Percentiles rank a stretch among this genome's conserved stretches.
These are phyloP conservation scores for Parelbella ahira DNA, from an alignment of 2,888 invertebrate species.

Conservation along the genomic window DNA sequence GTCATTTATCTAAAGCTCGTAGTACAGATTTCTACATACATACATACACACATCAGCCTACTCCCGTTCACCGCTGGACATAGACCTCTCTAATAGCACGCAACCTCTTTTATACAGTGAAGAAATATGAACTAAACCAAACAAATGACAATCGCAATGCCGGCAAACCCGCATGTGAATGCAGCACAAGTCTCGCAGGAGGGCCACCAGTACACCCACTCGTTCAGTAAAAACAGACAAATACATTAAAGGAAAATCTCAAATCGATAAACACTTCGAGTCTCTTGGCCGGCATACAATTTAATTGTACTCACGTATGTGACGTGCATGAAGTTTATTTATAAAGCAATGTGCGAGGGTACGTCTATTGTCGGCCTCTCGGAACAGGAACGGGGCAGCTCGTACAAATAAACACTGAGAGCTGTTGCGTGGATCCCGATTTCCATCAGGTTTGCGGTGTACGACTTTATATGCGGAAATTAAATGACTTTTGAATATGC, in stretches of 20 bases:
- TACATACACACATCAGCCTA: background rate
- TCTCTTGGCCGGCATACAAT: constrained; percentile 19
- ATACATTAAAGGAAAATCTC: constrained; percentile 36
- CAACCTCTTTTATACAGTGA: too few species aligned
- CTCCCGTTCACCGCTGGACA: too few species aligned
- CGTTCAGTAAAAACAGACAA: constrained; percentile 33
- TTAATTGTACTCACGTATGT: constrained; percentile 26
- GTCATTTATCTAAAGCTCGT: too few species aligned
- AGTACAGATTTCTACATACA: background rate
- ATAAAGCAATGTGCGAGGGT: constrained; percentile 19
- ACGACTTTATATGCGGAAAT: too few species aligned
- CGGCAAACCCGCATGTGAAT: constrained; percentile 16
- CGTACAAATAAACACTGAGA: constrained; percentile 12
- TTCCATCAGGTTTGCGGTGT: constrained; percentile 10
- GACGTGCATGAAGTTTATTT: constrained; percentile 23
- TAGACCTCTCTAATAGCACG: too few species aligned
- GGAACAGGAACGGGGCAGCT: constrained; percentile 18
- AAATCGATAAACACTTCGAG: constrained; percentile 28
- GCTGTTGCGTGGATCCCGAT: constrained; percentile 12
- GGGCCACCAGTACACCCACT: constrained; percentile 30
- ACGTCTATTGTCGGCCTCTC: constrained; percentile 16
- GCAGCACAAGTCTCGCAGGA: constrained; percentile 15
- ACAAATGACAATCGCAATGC: constrained; percentile 4
- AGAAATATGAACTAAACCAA: too few species aligned
- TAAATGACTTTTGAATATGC: too few species aligned